phyloP scores from a whole-genome alignment of 1,140 invertebrate species.

The Drosophila varians region DNA sequence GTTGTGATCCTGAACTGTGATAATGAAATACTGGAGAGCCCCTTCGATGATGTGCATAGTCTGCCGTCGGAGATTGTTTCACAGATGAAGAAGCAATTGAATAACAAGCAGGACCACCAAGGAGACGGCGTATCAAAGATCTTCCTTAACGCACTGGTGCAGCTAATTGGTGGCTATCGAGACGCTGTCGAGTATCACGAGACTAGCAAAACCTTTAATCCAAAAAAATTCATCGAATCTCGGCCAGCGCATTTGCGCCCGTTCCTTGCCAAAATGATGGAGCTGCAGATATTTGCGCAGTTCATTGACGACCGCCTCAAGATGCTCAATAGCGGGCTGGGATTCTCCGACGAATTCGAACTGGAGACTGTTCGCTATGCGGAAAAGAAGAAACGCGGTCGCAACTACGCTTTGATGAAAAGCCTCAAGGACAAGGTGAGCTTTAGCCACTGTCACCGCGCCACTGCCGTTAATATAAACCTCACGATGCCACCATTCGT shows the following conservation, averaged over 20 bases:
- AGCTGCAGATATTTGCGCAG: constrained; percentile 97
- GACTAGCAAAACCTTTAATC: constrained; percentile 93
- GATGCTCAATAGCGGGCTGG: constrained; percentile 93
- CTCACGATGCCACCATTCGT: constrained; percentile 29
- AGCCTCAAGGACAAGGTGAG: constrained; percentile 90
- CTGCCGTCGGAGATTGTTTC: constrained; percentile 92
- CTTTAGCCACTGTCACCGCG: not conserved
- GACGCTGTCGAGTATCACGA: constrained; percentile 91
- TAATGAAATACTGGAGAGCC: constrained; percentile 91
- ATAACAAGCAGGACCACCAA: constrained; percentile 85
- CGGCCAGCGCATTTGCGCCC: constrained; percentile 92
- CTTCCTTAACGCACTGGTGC: constrained; percentile 94
- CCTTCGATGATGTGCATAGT: constrained; percentile 94
- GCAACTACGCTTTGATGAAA: constrained; percentile 92
- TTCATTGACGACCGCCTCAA: constrained; percentile 97
- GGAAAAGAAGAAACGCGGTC: constrained; percentile 91
- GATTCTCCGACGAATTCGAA: constrained; percentile 97
- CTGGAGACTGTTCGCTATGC: constrained; percentile 93
- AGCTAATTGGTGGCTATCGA: constrained; percentile 96
- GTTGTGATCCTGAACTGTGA: constrained; percentile 96
- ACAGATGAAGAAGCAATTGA: constrained; percentile 87
- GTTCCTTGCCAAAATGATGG: constrained; percentile 94
- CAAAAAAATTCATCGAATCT: constrained; percentile 93
- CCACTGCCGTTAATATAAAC: constrained; percentile 13
- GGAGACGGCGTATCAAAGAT: constrained; percentile 96